A percentile compares a stretch with the other conserved stretches of the same genome.
These are phyloP conservation scores for Ophthalmolycus amberensis DNA, from an alignment of 2,113 vertebrate species.

Conservation along the genomic window DNA sequence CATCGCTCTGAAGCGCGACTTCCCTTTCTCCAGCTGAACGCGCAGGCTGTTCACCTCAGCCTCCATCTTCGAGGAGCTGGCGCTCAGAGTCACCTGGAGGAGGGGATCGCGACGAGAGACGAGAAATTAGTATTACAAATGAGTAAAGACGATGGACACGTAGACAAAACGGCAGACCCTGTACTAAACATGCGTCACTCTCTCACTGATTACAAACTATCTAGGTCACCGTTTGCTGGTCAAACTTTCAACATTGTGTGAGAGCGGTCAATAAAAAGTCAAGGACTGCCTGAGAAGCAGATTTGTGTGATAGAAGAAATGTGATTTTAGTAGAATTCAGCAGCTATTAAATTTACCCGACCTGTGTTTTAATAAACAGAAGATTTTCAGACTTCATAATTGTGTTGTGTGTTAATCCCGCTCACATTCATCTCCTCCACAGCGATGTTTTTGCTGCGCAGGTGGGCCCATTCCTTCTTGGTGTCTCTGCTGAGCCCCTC, in stretches of 20 bases:
- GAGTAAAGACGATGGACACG: not conserved
- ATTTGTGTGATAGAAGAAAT: no score
- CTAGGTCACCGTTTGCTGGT: no score
- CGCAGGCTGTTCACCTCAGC: conserved; percentile 80
- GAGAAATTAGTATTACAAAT: not conserved
- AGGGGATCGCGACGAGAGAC: not conserved
- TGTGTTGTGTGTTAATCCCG: not conserved
- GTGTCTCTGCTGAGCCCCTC: conserved; percentile 89
- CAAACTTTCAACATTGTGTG: no score
- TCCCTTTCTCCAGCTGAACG: conserved; percentile 84
- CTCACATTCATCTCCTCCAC: conserved; percentile 88
- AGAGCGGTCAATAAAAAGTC: no score
- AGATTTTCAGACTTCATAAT: no score
- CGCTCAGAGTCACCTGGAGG: conserved; percentile 81
- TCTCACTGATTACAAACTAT: not conserved
- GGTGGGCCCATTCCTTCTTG: conserved; percentile 91
- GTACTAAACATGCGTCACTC: not conserved
- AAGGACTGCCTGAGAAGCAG: no score
- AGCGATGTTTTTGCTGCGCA: conserved; percentile 87
- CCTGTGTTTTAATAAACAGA: no score
- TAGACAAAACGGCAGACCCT: not conserved
- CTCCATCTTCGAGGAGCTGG: conserved; percentile 81
- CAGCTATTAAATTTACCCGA: no score
- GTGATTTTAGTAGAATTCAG: no score
- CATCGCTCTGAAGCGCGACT: conserved; percentile 84